Evolutionary conservation across 1,140 invertebrate genomes (phyloP).

Genomic region (Daktulosphaira vitifoliae): DNA sequence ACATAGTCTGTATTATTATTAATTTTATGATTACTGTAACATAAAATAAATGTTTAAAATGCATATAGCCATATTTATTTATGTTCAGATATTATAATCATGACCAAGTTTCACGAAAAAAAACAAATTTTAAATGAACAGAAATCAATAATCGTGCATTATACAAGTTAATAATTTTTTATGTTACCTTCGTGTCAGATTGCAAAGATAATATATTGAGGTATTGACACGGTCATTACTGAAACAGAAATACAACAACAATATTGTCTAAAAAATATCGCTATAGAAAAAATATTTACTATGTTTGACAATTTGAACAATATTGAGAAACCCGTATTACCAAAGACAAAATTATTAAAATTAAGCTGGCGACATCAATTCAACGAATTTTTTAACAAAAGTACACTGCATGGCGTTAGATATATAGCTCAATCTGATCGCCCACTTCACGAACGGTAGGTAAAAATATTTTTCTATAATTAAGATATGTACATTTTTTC

Average conservation of each 20-base stretch:
- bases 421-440: slow-evolving; percentile 59
- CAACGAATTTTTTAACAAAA: slow-evolving; percentile 59
- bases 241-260: too few species aligned
- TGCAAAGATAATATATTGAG: background rate
- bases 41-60: too few species aligned
- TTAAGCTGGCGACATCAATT: slow-evolving; percentile 56
- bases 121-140: too few species aligned
- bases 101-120: too few species aligned
- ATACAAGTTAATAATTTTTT: slow-evolving; percentile 12
- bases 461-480: too few species aligned
- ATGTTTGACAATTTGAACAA: slow-evolving; percentile 5
- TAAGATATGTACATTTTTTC: too few species aligned
- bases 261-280: background rate
- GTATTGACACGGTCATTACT: background rate
- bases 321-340: background rate
- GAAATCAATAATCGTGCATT: too few species aligned
- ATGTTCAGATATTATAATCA: too few species aligned
- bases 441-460: slow-evolving; percentile 57
- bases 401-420: slow-evolving; percentile 59
- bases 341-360: slow-evolving; percentile 38
- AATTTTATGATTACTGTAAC: too few species aligned
- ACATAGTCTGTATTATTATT: too few species aligned
- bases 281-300: background rate
- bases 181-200: background rate
- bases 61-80: too few species aligned